These are phyloP conservation scores for Urosaurus nigricauda DNA, from an alignment of 2,797 vertebrate species.

Conservation along the genomic window DNA sequence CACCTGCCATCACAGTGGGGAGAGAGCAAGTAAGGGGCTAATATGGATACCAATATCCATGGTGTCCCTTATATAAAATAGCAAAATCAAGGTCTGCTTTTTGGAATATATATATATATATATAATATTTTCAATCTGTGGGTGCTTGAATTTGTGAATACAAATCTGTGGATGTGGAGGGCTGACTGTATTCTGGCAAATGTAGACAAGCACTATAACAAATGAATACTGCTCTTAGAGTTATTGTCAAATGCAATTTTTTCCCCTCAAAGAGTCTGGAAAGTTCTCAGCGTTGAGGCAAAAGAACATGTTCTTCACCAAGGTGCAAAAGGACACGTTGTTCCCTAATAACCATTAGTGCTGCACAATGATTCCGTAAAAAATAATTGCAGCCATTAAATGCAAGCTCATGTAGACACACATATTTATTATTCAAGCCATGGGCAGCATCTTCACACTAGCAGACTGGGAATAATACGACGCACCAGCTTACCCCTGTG, in stretches of 20 bases:
- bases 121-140: too few relatives aligned
- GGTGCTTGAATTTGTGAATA: too few relatives aligned
- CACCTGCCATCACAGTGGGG: too few relatives aligned
- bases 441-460: conserved; percentile 25
- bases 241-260: neutral
- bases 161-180: too few relatives aligned
- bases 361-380: conserved; percentile 39
- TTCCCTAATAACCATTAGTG: conserved; percentile 12
- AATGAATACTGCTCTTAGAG: neutral
- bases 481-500: conserved; percentile 39
- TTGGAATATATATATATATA: too few relatives aligned
- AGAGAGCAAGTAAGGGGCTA: too few relatives aligned
- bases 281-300: neutral
- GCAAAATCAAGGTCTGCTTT: too few relatives aligned
- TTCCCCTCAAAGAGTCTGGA: neutral
- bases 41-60: too few relatives aligned
- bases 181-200: too few relatives aligned
- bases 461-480: conserved; percentile 47
- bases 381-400: conserved; percentile 35
- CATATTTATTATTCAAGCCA: conserved; percentile 55
- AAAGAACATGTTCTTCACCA: conserved; percentile 17
- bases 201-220: neutral
- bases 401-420: neutral
- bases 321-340: conserved; percentile 44
- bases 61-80: too few relatives aligned